Percentiles rank a stretch among this genome's conserved stretches.
Conservation (phyloP, 2,797 vertebrate genomes). For the Notoglanidium macrostoma region DNA sequence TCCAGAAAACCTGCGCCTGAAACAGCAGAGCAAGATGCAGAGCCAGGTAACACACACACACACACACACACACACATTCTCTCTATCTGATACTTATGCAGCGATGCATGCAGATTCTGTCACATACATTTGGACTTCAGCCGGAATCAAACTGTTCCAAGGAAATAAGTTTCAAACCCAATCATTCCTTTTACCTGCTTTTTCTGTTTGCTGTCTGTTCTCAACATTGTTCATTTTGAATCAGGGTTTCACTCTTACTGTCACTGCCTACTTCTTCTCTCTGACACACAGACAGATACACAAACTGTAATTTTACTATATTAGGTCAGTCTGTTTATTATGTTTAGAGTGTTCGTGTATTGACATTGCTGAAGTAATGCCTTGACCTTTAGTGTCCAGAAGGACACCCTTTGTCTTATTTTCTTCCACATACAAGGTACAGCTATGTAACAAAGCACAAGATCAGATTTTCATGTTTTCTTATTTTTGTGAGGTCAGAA, state of each 20-base stretch:
- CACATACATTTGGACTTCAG: neutral
- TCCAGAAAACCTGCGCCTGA: slow-evolving; percentile 95
- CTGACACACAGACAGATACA: neutral
- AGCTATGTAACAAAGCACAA: neutral
- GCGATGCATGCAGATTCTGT: neutral
- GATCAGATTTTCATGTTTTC: neutral
- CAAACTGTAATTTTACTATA: neutral
- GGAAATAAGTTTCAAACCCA: neutral
- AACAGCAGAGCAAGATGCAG: slow-evolving; percentile 95
- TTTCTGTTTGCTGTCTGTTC: neutral
- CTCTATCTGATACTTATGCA: neutral
- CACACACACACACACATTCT: neutral
- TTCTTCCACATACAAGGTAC: neutral
- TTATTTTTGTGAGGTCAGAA: neutral
- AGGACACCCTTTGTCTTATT: neutral
- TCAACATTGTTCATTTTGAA: neutral
- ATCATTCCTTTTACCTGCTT: neutral
- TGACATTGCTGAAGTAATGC: neutral
- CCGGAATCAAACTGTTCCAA: neutral
- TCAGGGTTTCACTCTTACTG: slow-evolving; percentile 7
- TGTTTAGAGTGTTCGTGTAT: neutral
- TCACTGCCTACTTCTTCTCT: neutral
- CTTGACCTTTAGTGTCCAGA: neutral
- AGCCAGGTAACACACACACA: slow-evolving; percentile 81
- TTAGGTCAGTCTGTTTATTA: neutral